Evolutionary conservation across 2,113 vertebrate species (phyloP), one percentile per base, ranked within the genome.

Genomic region (Capreolus pygargus): DNA sequence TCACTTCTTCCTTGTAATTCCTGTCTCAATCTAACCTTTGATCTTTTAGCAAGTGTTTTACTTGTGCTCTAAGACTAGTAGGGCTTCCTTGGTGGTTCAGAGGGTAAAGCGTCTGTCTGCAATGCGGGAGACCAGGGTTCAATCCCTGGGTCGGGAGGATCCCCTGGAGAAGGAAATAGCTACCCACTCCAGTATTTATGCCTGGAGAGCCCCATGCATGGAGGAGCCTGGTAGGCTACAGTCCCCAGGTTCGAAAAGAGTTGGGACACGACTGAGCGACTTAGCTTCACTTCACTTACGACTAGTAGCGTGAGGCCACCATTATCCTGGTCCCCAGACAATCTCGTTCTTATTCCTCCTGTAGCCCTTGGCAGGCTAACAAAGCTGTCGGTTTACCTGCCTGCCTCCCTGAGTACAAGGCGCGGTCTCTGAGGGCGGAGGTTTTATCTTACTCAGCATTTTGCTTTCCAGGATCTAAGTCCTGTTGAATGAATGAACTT

Each of bases 181-280:
- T 7, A 7, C 21, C 36, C 70, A 74, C 70, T 74, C 36, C 70
- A 74, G 36, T 76, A 27, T 74, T 74, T 12, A 25, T 74, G 70
- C 70, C 67, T 74, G 70, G 11, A 43, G 10, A 43, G 3, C 43
- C 23, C 67, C 36, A 76, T 39, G 23, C 23, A 43, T 27, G 23
- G 36, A 27, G 70, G 12, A 43, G 12, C 36, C 36, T 76, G 6
- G 70, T 76, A 4, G 12, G 23, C 23, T 43, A 74, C 12, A 76
- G 36, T 43, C 70, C 70, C 27, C 11, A 7, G 36, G 36, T 23
- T 43, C 0, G 6, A 36, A 25, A 76, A 76, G 70, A 14, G 12
- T 43, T 0, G 3, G 70, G 70, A 76, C 23, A 43, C 0, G 36
- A 76, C 23, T 76, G 70, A 76, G 21, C 0, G 12, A 76, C 64